phyloP scores from a whole-genome alignment of 2,888 invertebrate species.

The Hyalella azteca region DNA sequence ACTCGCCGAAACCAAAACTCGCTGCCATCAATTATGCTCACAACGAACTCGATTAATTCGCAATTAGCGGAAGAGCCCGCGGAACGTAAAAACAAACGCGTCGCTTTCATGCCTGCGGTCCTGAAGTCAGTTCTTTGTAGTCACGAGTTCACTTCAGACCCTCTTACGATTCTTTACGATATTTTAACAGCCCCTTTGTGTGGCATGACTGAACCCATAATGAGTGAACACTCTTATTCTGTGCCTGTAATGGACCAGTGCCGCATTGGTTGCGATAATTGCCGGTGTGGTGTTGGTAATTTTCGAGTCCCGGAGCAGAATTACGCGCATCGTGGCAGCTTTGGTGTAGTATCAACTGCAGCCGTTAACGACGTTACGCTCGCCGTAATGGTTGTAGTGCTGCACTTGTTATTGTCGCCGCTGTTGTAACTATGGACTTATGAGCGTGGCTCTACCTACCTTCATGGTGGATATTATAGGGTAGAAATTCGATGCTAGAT shows the following conservation, averaged over 20 bases:
- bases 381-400: not conserved
- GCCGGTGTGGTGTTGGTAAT: not conserved
- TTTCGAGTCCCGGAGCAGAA: not conserved
- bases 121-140: not conserved
- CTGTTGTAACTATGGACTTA: too few species aligned
- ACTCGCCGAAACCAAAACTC: not conserved
- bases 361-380: conserved; percentile 10
- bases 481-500: too few species aligned
- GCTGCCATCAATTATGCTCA: conserved; percentile 20
- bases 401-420: not conserved
- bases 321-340: too few species aligned
- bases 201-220: not conserved
- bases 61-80: conserved; percentile 26
- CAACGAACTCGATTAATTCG: conserved; percentile 28
- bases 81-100: not conserved
- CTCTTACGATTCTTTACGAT: not conserved
- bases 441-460: too few species aligned
- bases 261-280: not conserved
- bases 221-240: conserved; percentile 16
- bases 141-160: not conserved
- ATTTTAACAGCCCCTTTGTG: not conserved
- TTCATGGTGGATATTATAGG: too few species aligned
- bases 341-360: conserved; percentile 14
- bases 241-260: conserved; percentile 18
- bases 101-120: not conserved